Conservation (phyloP, 2,888 invertebrate species). For the Deilephila elpenor region DNA sequence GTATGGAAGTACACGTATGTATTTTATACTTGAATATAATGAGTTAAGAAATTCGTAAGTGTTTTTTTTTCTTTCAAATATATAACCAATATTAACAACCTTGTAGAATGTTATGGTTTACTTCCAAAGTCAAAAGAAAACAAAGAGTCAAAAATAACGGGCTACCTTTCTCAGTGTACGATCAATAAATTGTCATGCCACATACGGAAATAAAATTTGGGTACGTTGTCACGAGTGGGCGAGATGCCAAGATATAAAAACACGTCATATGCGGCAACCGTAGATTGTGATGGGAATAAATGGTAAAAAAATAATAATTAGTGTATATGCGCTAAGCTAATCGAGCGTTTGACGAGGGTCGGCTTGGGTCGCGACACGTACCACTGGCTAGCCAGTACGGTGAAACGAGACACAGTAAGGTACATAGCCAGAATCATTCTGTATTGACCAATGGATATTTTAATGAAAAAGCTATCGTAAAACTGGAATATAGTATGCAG, state of each 20-base stretch:
- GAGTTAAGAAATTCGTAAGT: too few species aligned
- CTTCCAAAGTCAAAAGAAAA: neutral
- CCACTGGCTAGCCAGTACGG: conserved; percentile 44
- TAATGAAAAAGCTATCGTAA: neutral
- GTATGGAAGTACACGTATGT: neutral
- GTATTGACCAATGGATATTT: neutral
- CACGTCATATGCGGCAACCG: conserved; percentile 55
- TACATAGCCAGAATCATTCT: neutral
- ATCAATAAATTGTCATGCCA: conserved; percentile 61
- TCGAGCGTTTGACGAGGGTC: conserved; percentile 83
- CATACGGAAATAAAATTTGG: conserved; percentile 67
- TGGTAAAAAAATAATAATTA: conserved; percentile 71
- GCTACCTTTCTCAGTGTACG: conserved; percentile 46
- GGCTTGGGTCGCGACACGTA: conserved; percentile 67
- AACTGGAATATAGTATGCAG: neutral
- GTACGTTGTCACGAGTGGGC: conserved; percentile 61
- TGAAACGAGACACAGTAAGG: conserved; percentile 22
- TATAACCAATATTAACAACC: too few species aligned
- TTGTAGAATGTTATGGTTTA: neutral
- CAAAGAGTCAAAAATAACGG: neutral
- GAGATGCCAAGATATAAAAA: conserved; percentile 63
- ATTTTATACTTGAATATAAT: too few species aligned
- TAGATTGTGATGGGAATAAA: conserved; percentile 60
- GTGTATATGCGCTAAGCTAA: conserved; percentile 76
- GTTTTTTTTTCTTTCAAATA: too few species aligned